phyloP scores from a whole-genome alignment of 2,888 invertebrate species.

The Galerucella nymphaeae region DNA sequence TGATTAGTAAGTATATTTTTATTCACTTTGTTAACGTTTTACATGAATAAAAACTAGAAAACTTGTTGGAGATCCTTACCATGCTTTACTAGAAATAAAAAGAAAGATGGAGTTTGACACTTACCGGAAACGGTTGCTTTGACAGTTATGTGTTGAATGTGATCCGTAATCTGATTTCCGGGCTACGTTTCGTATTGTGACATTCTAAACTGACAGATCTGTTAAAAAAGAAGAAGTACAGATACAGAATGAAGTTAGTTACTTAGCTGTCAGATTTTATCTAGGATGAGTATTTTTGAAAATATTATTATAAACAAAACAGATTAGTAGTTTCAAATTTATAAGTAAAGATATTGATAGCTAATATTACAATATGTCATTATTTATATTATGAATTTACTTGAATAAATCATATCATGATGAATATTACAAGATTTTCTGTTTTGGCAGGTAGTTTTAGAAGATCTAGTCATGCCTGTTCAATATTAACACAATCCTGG shows the following conservation, averaged over 20 bases:
- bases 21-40: not conserved
- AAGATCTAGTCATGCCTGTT: not conserved
- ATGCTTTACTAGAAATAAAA: conserved; percentile 44
- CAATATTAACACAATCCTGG: conserved; percentile 1
- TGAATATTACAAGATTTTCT: conserved; percentile 1
- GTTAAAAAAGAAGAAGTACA: not conserved
- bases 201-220: too few relatives aligned
- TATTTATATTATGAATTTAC: not conserved
- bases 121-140: conserved; percentile 19
- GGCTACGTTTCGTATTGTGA: not conserved
- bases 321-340: not conserved
- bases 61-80: conserved; percentile 38
- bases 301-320: not conserved
- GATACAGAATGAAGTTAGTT: not conserved
- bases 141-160: not conserved
- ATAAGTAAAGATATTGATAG: not conserved
- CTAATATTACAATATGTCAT: not conserved
- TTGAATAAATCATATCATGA: not conserved
- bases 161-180: not conserved
- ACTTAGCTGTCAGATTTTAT: too few relatives aligned
- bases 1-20: not conserved
- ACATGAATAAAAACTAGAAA: conserved; percentile 9
- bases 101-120: conserved; percentile 24
- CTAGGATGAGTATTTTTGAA: not conserved
- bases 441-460: not conserved